Percentiles rank a stretch among this genome's conserved stretches.
phyloP scores from a whole-genome alignment of 2,888 invertebrate genomes.

The Eupelmus urozonus region DNA sequence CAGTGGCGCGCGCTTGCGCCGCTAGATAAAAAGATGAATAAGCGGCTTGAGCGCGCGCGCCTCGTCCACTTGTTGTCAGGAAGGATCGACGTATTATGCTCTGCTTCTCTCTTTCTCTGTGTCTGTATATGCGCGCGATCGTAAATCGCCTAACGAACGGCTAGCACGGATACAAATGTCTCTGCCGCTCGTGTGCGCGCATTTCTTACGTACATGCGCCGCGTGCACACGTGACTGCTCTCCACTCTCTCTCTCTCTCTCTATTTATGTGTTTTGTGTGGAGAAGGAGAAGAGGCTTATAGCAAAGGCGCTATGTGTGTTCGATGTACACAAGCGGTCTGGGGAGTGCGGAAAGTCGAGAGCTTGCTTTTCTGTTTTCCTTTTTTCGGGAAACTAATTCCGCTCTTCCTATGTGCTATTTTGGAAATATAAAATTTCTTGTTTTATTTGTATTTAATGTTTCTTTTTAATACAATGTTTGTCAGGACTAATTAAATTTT shows the following conservation, averaged over 20 bases:
- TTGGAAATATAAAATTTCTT: too few species aligned
- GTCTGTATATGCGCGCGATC: conserved; percentile 10
- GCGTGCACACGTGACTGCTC: not conserved
- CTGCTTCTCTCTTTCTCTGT: not conserved
- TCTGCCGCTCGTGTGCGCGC: conserved; percentile 8
- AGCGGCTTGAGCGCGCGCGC: not conserved
- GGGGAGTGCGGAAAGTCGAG: too few species aligned
- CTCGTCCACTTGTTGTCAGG: not conserved
- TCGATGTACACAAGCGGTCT: too few species aligned
- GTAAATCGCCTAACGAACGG: conserved; percentile 36
- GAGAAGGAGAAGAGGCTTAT: not conserved
- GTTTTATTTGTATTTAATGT: too few species aligned
- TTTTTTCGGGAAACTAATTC: too few species aligned
- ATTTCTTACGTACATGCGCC: conserved; percentile 30
- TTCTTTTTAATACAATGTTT: too few species aligned
- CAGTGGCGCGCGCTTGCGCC: not conserved
- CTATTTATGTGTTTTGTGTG: not conserved
- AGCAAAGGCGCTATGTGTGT: not conserved
- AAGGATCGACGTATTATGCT: not conserved
- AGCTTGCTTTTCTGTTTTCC: too few species aligned
- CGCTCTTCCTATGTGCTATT: too few species aligned
- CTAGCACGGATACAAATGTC: conserved; percentile 20
- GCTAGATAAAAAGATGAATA: not conserved
- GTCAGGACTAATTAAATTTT: too few species aligned
- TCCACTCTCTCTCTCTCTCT: not conserved